Evolutionary conservation across 1,140 invertebrate species (phyloP), one percentile per base, ranked within the genome.

Genomic region (Drosophila micromelanica): DNA sequence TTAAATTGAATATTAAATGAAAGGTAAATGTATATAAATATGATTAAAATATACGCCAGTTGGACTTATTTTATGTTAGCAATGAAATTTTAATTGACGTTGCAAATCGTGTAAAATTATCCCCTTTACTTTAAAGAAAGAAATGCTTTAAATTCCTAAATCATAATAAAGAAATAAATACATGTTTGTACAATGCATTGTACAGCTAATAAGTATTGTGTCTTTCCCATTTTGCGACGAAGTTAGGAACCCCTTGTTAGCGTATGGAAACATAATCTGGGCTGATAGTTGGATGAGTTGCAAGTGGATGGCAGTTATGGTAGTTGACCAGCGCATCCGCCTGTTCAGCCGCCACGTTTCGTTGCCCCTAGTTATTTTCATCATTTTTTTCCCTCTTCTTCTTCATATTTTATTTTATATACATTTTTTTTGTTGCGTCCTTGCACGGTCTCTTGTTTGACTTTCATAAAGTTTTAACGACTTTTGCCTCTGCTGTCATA

Each of bases 381-480:
- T 86, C 73, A 63, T 77, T 76, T 70, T 73, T 69, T 17, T n/a
- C n/a, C n/a, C n/a, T n/a, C n/a, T 56, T 62, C 61, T 52, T 67
- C 63, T 42, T 64, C 38, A 57, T 61, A 56, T 55, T 65, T 73
- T 62, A 49, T 65, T 60, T 54, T 62, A 12, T 20, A 57, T 65
- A 65, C 43, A 54, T 54, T 48, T 54, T 42, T 37, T 52, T 71
- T 35, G 45, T 52, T 49, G 49, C 57, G 65, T 75, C 49, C 62
- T 63, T 64, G 70, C 71, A 62, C 78, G 82, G 76, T 89, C 68
- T 77, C 76, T 79, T 90, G 85, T 91, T 91, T 91, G 89, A 91
- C 89, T 91, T 91, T 91, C 89, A 91, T 91, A 91, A 91, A 91
- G 80, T 91, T 91, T 90, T 91, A 91, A 91, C 84, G 89, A 91